Conservation (phyloP, 2,888 invertebrate genomes). For the Drosophila parthenogenetica region DNA sequence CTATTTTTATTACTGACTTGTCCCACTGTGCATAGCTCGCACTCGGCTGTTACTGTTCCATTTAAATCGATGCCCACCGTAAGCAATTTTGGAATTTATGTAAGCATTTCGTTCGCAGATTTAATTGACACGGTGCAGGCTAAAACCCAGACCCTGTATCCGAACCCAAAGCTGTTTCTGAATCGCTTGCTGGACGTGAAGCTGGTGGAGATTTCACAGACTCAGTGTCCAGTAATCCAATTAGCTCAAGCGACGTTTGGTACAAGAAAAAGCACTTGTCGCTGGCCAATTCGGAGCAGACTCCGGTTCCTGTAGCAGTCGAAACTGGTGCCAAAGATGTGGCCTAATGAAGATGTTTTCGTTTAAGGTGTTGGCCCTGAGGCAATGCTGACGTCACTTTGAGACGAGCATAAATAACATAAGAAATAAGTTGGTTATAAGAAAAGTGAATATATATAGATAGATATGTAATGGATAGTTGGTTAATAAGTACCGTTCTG, state of each 20-base stretch:
- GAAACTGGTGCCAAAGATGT: constrained; percentile 29
- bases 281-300: constrained; percentile 34
- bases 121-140: constrained; percentile 75
- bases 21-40: constrained; percentile 15
- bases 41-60: constrained; percentile 47
- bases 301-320: constrained; percentile 8
- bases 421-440: constrained; percentile 53
- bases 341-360: constrained; percentile 77
- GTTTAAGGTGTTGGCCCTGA: constrained; percentile 41
- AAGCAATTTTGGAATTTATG: constrained; percentile 81
- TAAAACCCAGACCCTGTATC: constrained; percentile 19
- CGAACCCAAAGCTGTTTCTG: too few species aligned
- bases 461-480: constrained; percentile 16
- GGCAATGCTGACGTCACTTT: constrained; percentile 63
- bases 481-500: constrained; percentile 30
- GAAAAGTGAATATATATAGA: background rate
- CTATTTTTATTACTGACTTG: background rate
- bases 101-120: constrained; percentile 81
- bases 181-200: background rate
- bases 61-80: constrained; percentile 82
- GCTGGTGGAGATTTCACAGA: constrained; percentile 2
- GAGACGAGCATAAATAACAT: constrained; percentile 71
- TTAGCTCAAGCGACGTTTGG: constrained; percentile 81
- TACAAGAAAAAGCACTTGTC: constrained; percentile 83
- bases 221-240: constrained; percentile 73